Base-by-base conservation (phyloP, 2,113 vertebrate species). In the Bubo blakistoni region DNA sequence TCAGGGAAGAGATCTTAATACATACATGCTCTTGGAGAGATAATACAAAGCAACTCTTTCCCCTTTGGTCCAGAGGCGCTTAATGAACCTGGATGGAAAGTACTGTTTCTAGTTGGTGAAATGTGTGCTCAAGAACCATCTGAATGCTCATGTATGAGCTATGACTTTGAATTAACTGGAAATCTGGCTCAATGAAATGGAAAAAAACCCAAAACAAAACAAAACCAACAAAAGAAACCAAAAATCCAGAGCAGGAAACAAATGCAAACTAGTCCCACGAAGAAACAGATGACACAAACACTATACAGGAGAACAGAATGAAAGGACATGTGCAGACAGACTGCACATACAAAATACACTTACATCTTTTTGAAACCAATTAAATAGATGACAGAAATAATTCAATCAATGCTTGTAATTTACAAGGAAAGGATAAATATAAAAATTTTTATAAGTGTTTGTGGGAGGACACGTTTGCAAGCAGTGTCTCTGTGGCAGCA, bases 311-410 rank as follows among this genome's bases (percentile, higher is more conserved):
- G 17, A 61, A 73, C 9, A 66, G 65, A 96, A 97, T 40, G 21
- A 85, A 92, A 94, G 80, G 49, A 30, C 19, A 20, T 8, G 15
- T 44, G 38, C 57, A 61, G 80, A 77, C 78, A 79, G 79, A 54
- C 15, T 92, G n/a, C 36, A 92, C 52, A 82, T 69, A 22, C 6
- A 94, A 95, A 97, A 82, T 86, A 80, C 21, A 83, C 58, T 83
- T 62, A 22, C 15, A 67, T 61, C 6, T 78, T 92, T 93, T 73
- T 49, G 57, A 93, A 71, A 79, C 6, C 18, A 72, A 81, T 81
- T 54, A 73, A 77, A 88, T 25, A 42, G 66, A 81, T 81, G 40
- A 81, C 27, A 86, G 51, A 79, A 90, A 86, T 89, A 73, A 40
- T 62, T 86, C 22, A 89, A 34, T 58, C 51, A 61, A 42, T 86